phyloP scores from a whole-genome alignment of 2,888 invertebrate species.

The Choristoneura rosaceana region DNA sequence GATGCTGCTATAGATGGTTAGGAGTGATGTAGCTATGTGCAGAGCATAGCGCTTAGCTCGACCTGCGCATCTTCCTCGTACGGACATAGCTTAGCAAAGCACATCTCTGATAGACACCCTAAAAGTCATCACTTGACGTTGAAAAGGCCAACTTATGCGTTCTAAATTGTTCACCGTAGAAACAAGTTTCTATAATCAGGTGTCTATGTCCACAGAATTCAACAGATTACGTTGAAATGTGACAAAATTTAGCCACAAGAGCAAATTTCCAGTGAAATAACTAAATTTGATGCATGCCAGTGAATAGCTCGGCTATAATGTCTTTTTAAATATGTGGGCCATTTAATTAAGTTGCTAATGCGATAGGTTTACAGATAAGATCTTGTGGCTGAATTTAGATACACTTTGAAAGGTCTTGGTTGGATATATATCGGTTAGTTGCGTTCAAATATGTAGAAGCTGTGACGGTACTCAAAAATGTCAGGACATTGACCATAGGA shows the following conservation, averaged over 20 bases:
- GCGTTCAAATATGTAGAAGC: background rate
- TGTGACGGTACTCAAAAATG: background rate
- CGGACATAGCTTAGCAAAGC: too few species aligned
- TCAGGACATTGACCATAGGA: background rate
- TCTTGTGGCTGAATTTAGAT: conserved; percentile 43
- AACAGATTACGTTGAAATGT: background rate
- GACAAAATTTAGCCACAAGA: background rate
- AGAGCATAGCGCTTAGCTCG: too few species aligned
- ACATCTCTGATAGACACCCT: too few species aligned
- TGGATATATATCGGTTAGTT: background rate
- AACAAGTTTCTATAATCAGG: background rate
- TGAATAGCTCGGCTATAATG: background rate
- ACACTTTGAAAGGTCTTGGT: conserved; percentile 32
- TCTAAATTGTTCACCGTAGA: conserved; percentile 5
- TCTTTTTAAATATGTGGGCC: background rate
- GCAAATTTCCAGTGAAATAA: background rate
- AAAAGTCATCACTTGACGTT: background rate
- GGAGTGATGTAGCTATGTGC: too few species aligned
- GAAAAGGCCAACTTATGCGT: background rate
- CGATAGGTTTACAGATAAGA: too few species aligned
- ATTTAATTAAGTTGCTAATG: background rate
- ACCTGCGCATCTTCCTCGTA: too few species aligned
- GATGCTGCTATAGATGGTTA: too few species aligned
- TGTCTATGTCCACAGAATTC: background rate
- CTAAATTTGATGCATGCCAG: background rate